Percentiles rank a stretch among this genome's conserved stretches.
These are phyloP conservation scores for Drosophila oshimai DNA, from an alignment of 1,140 invertebrate species.

Conservation along the genomic window DNA sequence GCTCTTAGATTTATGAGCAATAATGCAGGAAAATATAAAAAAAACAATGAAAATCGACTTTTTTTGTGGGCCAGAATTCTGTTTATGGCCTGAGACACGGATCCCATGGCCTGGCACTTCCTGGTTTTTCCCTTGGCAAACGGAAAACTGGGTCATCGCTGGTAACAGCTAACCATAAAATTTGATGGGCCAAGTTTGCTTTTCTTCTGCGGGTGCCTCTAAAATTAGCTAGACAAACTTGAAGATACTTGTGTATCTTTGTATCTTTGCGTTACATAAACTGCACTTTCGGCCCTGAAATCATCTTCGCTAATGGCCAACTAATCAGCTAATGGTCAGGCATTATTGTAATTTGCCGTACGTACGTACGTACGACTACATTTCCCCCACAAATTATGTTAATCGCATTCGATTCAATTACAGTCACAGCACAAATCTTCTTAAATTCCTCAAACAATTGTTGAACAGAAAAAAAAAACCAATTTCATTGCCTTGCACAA, in stretches of 20 bases:
- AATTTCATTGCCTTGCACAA: constrained; percentile 57
- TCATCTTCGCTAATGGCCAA: constrained; percentile 54
- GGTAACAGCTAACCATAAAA: constrained; percentile 39
- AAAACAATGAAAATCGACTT: too few relatives aligned
- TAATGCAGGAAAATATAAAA: too few relatives aligned
- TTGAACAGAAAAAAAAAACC: constrained; percentile 11
- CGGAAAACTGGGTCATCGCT: constrained; percentile 23
- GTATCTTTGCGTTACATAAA: constrained; percentile 13
- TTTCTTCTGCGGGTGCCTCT: constrained; percentile 2
- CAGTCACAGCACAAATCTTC: constrained; percentile 37
- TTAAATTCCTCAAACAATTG: constrained; percentile 36
- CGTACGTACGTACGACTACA: constrained; percentile 17
- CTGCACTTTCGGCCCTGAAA: constrained; percentile 31
- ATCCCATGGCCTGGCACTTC: constrained; percentile 15
- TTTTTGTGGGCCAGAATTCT: constrained; percentile 29
- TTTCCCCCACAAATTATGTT: constrained; percentile 66
- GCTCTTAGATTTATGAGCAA: too few relatives aligned
- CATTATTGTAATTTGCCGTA: constrained; percentile 66
- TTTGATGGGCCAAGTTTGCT: constrained; percentile 47
- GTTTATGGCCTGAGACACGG: constrained; percentile 57
- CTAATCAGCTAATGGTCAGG: constrained; percentile 70
- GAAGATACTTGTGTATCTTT: constrained; percentile 12
- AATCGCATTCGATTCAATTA: constrained; percentile 81
- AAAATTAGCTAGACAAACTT: constrained; percentile 20
- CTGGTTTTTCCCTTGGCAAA: neutral